Evolutionary conservation across 2,888 invertebrate species (phyloP), one percentile per base, ranked within the genome.

Genomic region (Achlya flavicornis): DNA sequence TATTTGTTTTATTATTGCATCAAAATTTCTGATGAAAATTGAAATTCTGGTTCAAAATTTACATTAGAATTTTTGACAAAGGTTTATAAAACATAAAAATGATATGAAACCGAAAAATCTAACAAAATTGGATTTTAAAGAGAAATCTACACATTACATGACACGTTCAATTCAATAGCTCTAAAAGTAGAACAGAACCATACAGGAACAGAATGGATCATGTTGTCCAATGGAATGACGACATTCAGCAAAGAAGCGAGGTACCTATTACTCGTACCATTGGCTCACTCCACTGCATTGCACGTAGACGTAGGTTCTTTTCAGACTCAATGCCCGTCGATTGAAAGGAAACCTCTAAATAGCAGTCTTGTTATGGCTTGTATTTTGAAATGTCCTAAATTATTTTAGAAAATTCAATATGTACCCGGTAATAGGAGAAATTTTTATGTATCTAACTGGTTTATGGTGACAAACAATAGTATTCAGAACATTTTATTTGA

Each of bases 251-350:
- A 10, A 19, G 16, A 53, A 53, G 6, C n/a, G 53, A 53, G 53
- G 53, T 53, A n/a, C n/a, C n/a, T n/a, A 53, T 53, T 53, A 48
- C 48, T 48, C 19, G 16, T 53, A 7, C 10, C 19, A 19, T 53
- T 53, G 19, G 53, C 19, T 53, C 53, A 19, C 19, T 53, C 53
- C 19, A 53, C 53, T 53, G 53, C 19, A 53, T 53, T 19, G 53
- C 53, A 53, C 53, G 53, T 10, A 53, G 10, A 53, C 19, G 48
- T 43, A 1, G 4, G 4, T 53, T 53, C 53, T 53, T 53, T 53
- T 53, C 53, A 53, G 19, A 53, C 53, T 19, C 16, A 53, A 53
- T 53, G 53, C 19, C 19, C 53, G 19, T 53, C 53, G n/a, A 19
- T 53, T 53, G 53, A 53, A 53, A 53, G n/a, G n/a, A 48, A 16